Conservation (phyloP, 2,113 vertebrate species). For the Larimichthys polyactis region DNA sequence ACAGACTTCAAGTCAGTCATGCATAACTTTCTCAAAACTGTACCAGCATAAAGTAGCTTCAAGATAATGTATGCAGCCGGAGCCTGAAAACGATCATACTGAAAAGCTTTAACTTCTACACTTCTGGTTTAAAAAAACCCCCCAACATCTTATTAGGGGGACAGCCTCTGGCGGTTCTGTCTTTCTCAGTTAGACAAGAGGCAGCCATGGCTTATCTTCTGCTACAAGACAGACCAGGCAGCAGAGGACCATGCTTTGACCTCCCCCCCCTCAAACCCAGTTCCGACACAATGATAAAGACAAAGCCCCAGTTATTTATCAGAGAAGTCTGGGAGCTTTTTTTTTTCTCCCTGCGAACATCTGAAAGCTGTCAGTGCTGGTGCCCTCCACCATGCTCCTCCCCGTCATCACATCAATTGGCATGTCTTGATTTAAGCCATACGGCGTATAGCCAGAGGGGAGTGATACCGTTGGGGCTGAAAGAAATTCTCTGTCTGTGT, state of each 20-base stretch:
- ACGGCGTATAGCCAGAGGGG: slow-evolving; percentile 1
- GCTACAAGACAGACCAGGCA: slow-evolving; percentile 49
- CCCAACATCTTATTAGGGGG: background rate
- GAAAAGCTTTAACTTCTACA: background rate
- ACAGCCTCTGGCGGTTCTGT: background rate
- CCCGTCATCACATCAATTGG: slow-evolving; percentile 46
- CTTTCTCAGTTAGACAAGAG: slow-evolving; percentile 28
- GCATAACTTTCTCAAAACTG: background rate
- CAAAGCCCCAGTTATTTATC: slow-evolving; percentile 48
- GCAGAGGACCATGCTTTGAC: slow-evolving; percentile 44
- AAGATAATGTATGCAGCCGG: background rate
- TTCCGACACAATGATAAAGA: slow-evolving; percentile 58
- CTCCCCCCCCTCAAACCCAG: slow-evolving; percentile 19
- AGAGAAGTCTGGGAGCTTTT: slow-evolving; percentile 38
- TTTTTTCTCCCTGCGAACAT: slow-evolving; percentile 23
- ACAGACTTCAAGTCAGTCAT: background rate
- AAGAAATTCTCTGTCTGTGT: background rate
- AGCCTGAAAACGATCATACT: background rate
- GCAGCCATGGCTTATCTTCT: slow-evolving; percentile 56
- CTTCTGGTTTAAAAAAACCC: background rate
- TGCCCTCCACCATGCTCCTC: background rate
- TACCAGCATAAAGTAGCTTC: background rate
- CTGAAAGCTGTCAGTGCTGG: slow-evolving; percentile 50
- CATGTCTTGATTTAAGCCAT: slow-evolving; percentile 59
- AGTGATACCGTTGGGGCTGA: background rate